Evolutionary conservation across 2,888 invertebrate genomes (phyloP).

Genomic region (Rhogogaster chlorosoma): DNA sequence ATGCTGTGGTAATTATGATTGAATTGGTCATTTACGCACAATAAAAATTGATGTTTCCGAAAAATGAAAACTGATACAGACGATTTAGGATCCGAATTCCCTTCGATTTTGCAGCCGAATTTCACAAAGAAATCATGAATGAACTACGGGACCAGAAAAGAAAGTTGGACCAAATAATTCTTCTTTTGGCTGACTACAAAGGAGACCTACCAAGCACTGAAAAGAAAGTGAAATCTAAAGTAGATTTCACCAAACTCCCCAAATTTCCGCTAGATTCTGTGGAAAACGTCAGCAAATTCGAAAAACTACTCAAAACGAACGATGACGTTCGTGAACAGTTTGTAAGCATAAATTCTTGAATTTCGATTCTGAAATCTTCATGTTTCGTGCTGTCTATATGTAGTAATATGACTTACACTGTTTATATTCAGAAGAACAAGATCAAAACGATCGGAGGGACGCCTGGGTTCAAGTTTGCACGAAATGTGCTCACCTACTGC

Average conservation of each 20-base stretch:
- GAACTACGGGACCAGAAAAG: not conserved
- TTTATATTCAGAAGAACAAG: not conserved
- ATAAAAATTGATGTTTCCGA: too few species aligned
- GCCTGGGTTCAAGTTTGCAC: conserved; percentile 1
- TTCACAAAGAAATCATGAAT: not conserved
- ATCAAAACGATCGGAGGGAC: conserved; percentile 11
- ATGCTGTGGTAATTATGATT: too few species aligned
- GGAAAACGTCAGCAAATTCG: not conserved
- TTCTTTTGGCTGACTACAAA: conserved; percentile 1
- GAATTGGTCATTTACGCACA: too few species aligned
- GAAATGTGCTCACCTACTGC: not conserved
- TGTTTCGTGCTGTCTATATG: not conserved
- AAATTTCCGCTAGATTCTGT: conserved; percentile 15
- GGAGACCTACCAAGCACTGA: conserved; percentile 1
- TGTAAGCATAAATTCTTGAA: not conserved
- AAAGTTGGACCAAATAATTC: conserved; percentile 12
- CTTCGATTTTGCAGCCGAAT: not conserved
- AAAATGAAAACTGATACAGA: too few species aligned
- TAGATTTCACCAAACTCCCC: conserved; percentile 13
- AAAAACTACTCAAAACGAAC: not conserved
- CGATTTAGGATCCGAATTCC: too few species aligned
- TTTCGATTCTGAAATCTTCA: not conserved
- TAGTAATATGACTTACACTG: too few species aligned
- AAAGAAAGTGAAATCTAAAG: conserved; percentile 24
- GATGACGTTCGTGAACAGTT: conserved; percentile 14